Evolutionary conservation across 2,797 vertebrate genomes (phyloP).

Genomic region (Nannoperca australis): DNA sequence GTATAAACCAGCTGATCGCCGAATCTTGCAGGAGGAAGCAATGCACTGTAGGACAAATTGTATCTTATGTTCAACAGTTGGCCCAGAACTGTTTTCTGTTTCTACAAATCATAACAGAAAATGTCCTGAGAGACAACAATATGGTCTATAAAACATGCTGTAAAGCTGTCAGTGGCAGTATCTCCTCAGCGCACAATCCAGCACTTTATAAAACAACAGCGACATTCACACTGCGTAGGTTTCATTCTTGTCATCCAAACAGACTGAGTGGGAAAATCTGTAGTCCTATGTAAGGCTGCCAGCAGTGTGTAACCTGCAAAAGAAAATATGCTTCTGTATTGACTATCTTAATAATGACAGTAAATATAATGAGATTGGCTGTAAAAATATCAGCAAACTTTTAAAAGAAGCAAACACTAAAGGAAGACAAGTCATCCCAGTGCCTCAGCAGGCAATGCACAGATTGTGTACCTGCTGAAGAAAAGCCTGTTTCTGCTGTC

Average conservation of each 20-base stretch:
- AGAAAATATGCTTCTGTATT: slow-evolving; percentile 36
- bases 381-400: slow-evolving; percentile 17
- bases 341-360: slow-evolving; percentile 35
- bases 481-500: slow-evolving; percentile 4
- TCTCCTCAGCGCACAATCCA: slow-evolving; percentile 52
- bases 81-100: slow-evolving; percentile 44
- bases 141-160: slow-evolving; percentile 67
- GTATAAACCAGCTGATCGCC: slow-evolving; percentile 42
- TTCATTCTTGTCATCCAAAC: slow-evolving; percentile 68
- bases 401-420: slow-evolving; percentile 20
- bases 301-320: slow-evolving; percentile 49
- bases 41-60: slow-evolving; percentile 46
- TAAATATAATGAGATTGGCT: slow-evolving; percentile 15
- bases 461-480: slow-evolving; percentile 25
- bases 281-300: slow-evolving; percentile 46
- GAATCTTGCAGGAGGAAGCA: slow-evolving; percentile 56
- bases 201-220: slow-evolving; percentile 64
- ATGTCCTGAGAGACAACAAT: slow-evolving; percentile 66
- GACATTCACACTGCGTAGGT: slow-evolving; percentile 63
- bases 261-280: slow-evolving; percentile 64
- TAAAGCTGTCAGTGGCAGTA: slow-evolving; percentile 61
- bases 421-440: not conserved
- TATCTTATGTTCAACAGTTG: slow-evolving; percentile 62
- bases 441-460: slow-evolving; percentile 17
- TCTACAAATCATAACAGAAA: slow-evolving; percentile 66